phyloP scores from a whole-genome alignment of 2,113 vertebrate genomes.

The Pantherophis guttatus region DNA sequence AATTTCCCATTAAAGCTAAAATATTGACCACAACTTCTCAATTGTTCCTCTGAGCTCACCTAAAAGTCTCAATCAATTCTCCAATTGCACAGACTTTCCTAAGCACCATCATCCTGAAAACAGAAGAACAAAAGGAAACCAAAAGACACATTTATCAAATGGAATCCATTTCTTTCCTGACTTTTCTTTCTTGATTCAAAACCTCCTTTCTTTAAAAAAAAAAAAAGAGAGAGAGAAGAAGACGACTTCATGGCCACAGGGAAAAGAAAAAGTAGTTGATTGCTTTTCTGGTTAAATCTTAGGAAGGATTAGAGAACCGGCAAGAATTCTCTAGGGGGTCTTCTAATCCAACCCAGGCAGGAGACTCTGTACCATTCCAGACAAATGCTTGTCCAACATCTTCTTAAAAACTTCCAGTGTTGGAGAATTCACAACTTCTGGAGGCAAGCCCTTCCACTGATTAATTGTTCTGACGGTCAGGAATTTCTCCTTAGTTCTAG shows the following conservation, averaged over 20 bases:
- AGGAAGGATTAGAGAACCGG: not conserved
- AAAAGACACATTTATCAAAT: slow-evolving; percentile 31
- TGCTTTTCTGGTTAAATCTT: not conserved
- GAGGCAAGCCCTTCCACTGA: too few relatives aligned
- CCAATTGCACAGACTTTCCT: slow-evolving; percentile 41
- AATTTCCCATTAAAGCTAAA: slow-evolving; percentile 50
- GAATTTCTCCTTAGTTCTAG: too few relatives aligned
- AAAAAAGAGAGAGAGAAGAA: not conserved
- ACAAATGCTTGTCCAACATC: too few relatives aligned
- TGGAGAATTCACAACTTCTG: too few relatives aligned
- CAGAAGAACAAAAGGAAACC: slow-evolving; percentile 37
- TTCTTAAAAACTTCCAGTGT: too few relatives aligned
- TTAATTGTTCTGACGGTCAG: too few relatives aligned
- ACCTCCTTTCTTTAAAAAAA: not conserved
- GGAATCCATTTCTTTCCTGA: slow-evolving; percentile 27
- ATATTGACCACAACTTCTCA: slow-evolving; percentile 42
- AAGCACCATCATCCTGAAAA: slow-evolving; percentile 41
- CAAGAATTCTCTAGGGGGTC: not conserved
- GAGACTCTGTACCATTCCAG: too few relatives aligned
- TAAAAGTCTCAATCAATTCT: slow-evolving; percentile 42
- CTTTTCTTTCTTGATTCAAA: slow-evolving; percentile 8
- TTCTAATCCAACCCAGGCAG: too few relatives aligned
- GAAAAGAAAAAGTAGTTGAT: not conserved
- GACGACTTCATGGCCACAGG: not conserved
- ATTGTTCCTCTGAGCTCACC: slow-evolving; percentile 44